Evolutionary conservation across 2,888 invertebrate genomes (phyloP).

Genomic region (Cryptocheilus praepositus): DNA sequence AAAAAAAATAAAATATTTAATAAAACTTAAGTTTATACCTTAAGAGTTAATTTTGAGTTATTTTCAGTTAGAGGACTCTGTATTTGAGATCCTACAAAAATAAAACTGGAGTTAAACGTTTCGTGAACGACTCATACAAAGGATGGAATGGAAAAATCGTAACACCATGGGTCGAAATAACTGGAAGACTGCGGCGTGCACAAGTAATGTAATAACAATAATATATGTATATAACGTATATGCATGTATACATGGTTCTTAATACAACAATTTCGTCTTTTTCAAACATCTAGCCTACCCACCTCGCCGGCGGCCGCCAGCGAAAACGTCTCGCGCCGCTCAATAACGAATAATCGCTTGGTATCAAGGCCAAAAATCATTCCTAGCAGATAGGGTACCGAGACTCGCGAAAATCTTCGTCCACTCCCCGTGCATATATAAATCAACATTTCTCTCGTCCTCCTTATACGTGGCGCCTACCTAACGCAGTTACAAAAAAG

Average conservation of each 20-base stretch:
- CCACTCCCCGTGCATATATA: conserved; percentile 40
- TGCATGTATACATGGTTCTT: conserved; percentile 60
- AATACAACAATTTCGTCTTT: conserved; percentile 67
- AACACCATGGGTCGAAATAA: conserved; percentile 16
- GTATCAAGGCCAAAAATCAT: too few species aligned
- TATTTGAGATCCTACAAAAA: too few species aligned
- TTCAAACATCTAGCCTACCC: conserved; percentile 63
- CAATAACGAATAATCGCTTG: too few species aligned
- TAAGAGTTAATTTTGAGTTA: too few species aligned
- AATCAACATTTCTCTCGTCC: conserved; percentile 51
- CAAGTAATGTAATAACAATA: conserved; percentile 60
- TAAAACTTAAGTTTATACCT: too few species aligned
- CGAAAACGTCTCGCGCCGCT: neutral
- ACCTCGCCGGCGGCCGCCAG: conserved; percentile 54
- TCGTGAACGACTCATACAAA: too few species aligned
- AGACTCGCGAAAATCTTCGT: neutral
- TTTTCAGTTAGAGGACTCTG: too few species aligned
- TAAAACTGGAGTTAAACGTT: too few species aligned
- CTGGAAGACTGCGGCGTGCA: conserved; percentile 32
- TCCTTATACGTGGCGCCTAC: conserved; percentile 37
- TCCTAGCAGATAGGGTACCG: too few species aligned
- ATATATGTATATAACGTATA: conserved; percentile 56
- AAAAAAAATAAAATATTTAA: too few species aligned
- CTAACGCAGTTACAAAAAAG: conserved; percentile 49
- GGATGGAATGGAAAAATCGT: too few species aligned